Percentiles rank a stretch among this genome's conserved stretches.
These are phyloP conservation scores for Epistrophella euchroma DNA, from an alignment of 2,888 invertebrate genomes.

Conservation along the genomic window DNA sequence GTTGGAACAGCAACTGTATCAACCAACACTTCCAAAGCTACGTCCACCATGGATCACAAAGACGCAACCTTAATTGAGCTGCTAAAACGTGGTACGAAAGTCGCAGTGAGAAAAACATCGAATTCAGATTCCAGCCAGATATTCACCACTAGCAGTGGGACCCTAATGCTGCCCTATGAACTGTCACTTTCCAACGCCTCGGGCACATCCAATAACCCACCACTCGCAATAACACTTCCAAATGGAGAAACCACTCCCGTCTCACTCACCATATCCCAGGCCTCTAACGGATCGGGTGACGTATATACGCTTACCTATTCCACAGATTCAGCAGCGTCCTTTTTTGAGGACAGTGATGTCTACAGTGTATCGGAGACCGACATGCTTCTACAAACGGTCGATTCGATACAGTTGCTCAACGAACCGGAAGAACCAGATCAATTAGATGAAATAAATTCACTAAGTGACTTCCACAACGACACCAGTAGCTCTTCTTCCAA, in stretches of 20 bases:
- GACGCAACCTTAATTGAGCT: constrained; percentile 92
- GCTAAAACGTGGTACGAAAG: constrained; percentile 89
- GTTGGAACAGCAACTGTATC: constrained; percentile 77
- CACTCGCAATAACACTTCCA: constrained; percentile 79
- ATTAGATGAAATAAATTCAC: constrained; percentile 85
- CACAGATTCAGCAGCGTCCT: constrained; percentile 87
- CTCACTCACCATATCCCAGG: constrained; percentile 82
- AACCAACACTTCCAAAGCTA: constrained; percentile 80
- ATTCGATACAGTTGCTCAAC: constrained; percentile 87
- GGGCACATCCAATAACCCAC: constrained; percentile 85
- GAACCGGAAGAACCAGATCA: constrained; percentile 87
- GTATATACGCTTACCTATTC: constrained; percentile 86
- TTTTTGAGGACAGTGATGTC: constrained; percentile 88
- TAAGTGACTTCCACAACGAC: constrained; percentile 73
- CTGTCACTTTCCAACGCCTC: constrained; percentile 79
- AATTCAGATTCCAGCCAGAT: constrained; percentile 88
- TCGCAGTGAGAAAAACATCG: constrained; percentile 88
- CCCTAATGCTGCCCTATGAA: constrained; percentile 82
- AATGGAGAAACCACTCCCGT: constrained; percentile 81
- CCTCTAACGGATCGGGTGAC: constrained; percentile 84
- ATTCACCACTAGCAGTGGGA: constrained; percentile 83
- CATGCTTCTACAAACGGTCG: constrained; percentile 88
- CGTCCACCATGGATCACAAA: constrained; percentile 84
- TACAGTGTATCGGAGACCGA: constrained; percentile 89
- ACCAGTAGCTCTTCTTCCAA: constrained; percentile 81